Conservation (phyloP, 2,888 invertebrate species). For the Aquatica leii region DNA sequence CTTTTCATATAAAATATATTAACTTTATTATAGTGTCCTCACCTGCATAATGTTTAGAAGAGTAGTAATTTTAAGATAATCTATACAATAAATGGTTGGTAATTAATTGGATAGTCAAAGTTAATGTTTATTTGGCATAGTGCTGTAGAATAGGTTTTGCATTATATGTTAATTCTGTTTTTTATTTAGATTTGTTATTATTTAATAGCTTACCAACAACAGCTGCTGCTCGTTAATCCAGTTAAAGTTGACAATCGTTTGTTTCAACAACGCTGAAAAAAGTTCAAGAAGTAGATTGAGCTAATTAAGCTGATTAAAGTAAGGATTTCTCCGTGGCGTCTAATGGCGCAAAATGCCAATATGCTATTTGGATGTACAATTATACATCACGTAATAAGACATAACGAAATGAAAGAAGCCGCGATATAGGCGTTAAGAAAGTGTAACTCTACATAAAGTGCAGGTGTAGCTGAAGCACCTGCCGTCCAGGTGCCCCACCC, state of each 20-base stretch:
- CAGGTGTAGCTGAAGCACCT: slow-evolving; percentile 44
- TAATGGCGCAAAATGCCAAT: slow-evolving; percentile 10
- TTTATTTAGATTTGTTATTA: slow-evolving; percentile 11
- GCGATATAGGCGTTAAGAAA: slow-evolving; percentile 49
- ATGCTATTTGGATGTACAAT: slow-evolving; percentile 25
- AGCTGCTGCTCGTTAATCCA: slow-evolving; percentile 8
- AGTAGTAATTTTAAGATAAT: too few species aligned
- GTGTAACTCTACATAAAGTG: slow-evolving; percentile 51
- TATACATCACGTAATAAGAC: slow-evolving; percentile 32
- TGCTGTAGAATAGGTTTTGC: too few species aligned
- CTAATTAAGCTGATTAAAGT: background rate
- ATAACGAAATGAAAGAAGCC: slow-evolving; percentile 31
- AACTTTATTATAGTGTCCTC: too few species aligned
- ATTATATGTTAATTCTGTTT: background rate
- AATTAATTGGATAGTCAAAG: too few species aligned
- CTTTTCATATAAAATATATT: too few species aligned
- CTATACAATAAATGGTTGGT: too few species aligned
- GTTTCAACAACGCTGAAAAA: background rate
- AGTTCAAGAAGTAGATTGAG: background rate
- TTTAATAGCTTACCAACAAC: background rate
- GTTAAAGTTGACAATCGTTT: slow-evolving; percentile 1
- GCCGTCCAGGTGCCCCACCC: slow-evolving; percentile 47
- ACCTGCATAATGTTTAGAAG: too few species aligned
- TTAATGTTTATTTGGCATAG: too few species aligned
- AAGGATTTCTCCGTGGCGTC: background rate